Conservation (phyloP, 2,113 vertebrate species). For the Speoplatyrhinus poulsoni region DNA sequence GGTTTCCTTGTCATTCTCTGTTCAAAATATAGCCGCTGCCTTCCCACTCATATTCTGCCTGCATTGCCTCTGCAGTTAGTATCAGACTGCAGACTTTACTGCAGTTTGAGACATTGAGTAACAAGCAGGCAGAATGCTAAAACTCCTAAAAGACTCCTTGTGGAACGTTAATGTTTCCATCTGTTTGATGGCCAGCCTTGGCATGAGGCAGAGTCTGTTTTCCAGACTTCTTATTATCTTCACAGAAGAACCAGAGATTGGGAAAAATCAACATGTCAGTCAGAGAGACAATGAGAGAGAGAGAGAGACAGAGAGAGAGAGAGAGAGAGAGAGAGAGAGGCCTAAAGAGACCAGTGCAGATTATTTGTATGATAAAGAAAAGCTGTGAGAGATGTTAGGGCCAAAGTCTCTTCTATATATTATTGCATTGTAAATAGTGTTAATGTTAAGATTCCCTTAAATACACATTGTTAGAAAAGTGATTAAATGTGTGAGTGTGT, state of each 20-base stretch:
- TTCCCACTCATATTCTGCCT: slow-evolving; percentile 7
- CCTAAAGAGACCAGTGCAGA: slow-evolving; percentile 26
- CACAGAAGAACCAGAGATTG: slow-evolving; percentile 25
- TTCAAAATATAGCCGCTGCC: neutral
- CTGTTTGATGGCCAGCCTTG: slow-evolving; percentile 31
- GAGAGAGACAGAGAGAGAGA: slow-evolving; percentile 31
- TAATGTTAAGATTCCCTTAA: no score
- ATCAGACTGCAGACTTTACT: slow-evolving; percentile 13
- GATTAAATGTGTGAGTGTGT: no score
- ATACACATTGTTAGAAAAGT: no score
- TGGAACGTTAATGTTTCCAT: slow-evolving; percentile 48
- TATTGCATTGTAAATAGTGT: no score
- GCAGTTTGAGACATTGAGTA: neutral
- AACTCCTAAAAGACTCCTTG: slow-evolving; percentile 24
- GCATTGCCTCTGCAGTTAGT: slow-evolving; percentile 7
- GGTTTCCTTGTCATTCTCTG: neutral
- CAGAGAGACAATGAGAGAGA: slow-evolving; percentile 7
- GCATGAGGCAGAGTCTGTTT: slow-evolving; percentile 1
- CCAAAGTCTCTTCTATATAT: no score
- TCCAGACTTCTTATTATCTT: slow-evolving; percentile 24
- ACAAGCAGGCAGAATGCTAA: slow-evolving; percentile 27
- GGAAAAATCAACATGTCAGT: neutral
- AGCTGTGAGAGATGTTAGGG: neutral
- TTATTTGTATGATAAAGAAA: slow-evolving; percentile 17
- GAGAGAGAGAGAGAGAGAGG: slow-evolving; percentile 28